These are phyloP conservation scores for Salmo trutta DNA, from an alignment of 2,797 vertebrate species.

Conservation along the genomic window DNA sequence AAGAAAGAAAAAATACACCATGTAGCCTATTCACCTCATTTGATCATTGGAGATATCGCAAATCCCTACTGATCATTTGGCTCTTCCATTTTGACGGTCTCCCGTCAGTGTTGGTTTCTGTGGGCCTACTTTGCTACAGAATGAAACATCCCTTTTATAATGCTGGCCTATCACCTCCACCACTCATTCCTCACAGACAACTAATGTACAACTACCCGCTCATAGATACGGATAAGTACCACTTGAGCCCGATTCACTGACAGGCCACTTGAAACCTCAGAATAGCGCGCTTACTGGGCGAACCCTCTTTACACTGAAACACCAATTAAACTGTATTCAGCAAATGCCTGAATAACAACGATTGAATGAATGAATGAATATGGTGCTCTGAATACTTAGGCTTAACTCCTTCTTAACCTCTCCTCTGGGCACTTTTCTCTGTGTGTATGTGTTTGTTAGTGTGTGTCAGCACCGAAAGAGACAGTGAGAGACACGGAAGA, in stretches of 20 bases:
- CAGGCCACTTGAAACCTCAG: slow-evolving; percentile 20
- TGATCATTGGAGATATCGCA: not conserved
- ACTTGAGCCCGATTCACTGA: slow-evolving; percentile 39
- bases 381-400: not conserved
- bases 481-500: too few species aligned
- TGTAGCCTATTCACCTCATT: not conserved
- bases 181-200: not conserved
- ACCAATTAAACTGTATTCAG: not conserved
- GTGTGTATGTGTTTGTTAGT: not conserved
- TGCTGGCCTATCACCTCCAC: not conserved
- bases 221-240: slow-evolving; percentile 16
- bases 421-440: not conserved
- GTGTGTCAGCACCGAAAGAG: not conserved
- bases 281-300: not conserved
- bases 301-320: slow-evolving; percentile 2
- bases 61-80: not conserved
- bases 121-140: not conserved
- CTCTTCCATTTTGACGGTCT: not conserved
- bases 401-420: not conserved
- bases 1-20: too few species aligned
- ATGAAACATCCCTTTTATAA: not conserved
- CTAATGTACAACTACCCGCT: not conserved
- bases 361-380: not conserved
- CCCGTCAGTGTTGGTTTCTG: not conserved
- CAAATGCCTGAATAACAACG: not conserved